These are phyloP conservation scores for Apodemia zela DNA, from an alignment of 2,888 invertebrate genomes.

Conservation along the genomic window DNA sequence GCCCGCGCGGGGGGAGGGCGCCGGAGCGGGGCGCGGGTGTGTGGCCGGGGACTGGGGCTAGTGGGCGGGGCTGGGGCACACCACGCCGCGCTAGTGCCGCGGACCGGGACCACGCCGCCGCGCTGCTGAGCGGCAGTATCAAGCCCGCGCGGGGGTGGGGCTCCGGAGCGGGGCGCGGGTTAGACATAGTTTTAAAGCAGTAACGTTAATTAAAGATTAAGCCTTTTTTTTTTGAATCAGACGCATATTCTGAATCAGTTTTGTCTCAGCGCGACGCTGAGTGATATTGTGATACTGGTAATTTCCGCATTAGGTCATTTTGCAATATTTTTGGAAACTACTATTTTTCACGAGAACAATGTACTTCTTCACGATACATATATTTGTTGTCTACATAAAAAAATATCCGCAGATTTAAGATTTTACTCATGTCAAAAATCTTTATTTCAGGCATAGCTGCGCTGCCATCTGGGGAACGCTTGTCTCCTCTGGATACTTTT, in stretches of 20 bases:
- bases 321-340: no score
- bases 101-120: slow-evolving; percentile 89
- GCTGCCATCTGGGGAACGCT: slow-evolving; percentile 85
- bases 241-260: no score
- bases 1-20: slow-evolving; percentile 37
- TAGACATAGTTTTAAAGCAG: no score
- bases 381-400: no score
- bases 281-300: no score
- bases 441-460: slow-evolving; percentile 83
- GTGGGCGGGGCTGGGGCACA: slow-evolving; percentile 89
- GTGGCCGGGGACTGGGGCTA: slow-evolving; percentile 82
- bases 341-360: no score
- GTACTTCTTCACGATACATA: no score
- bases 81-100: slow-evolving; percentile 86
- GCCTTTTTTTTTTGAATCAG: no score
- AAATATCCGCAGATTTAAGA: neutral
- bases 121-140: slow-evolving; percentile 85
- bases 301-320: no score
- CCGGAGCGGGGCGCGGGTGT: slow-evolving; percentile 38
- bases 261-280: no score
- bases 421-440: neutral
- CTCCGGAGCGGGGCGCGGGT: slow-evolving; percentile 39
- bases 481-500: slow-evolving; percentile 91
- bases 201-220: no score
- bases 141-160: slow-evolving; percentile 34